phyloP scores from a whole-genome alignment of 1,140 invertebrate genomes.

The Heliconius congener region DNA sequence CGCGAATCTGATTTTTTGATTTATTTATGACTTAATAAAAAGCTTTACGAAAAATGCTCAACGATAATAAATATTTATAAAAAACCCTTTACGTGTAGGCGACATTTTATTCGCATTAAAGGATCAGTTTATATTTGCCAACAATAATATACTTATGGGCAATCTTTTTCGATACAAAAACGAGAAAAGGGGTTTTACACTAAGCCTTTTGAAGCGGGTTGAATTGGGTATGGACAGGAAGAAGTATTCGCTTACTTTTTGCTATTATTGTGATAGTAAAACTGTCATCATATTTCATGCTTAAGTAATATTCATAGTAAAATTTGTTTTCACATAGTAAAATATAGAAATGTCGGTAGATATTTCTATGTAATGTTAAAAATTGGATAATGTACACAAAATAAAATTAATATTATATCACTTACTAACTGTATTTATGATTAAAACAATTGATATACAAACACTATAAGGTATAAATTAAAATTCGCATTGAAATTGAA shows the following conservation, averaged over 20 bases:
- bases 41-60: background rate
- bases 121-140: conserved; percentile 75
- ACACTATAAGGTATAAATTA: background rate
- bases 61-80: background rate
- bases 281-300: conserved; percentile 68
- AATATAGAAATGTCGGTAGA: background rate
- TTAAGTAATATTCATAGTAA: conserved; percentile 60
- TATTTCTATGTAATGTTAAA: background rate
- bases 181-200: conserved; percentile 72
- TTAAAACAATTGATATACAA: no score
- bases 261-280: conserved; percentile 75
- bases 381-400: background rate
- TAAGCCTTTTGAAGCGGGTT: conserved; percentile 79
- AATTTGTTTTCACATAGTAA: conserved; percentile 21
- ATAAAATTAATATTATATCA: background rate
- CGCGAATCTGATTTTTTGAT: no score
- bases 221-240: conserved; percentile 73
- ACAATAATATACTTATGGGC: conserved; percentile 66
- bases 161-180: conserved; percentile 75
- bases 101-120: conserved; percentile 27
- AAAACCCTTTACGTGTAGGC: background rate
- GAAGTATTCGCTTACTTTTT: conserved; percentile 69
- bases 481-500: conserved; percentile 5
- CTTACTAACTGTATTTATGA: background rate
- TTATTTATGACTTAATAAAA: no score